Conservation (phyloP, 2,113 vertebrate genomes). For the Hyaena hyaena region DNA sequence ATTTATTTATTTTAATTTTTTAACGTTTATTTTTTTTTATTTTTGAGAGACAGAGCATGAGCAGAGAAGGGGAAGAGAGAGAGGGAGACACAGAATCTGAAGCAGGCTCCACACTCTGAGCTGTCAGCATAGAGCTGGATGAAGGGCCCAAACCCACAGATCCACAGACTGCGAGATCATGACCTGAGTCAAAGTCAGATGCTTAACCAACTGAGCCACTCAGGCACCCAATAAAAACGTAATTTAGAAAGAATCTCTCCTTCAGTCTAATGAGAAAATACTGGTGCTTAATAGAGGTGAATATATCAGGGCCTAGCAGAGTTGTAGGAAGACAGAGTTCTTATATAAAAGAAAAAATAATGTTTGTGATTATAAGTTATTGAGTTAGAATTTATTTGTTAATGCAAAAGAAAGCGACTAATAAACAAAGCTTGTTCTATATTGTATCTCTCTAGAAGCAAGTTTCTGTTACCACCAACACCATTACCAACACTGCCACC, state of each 20-base stretch:
- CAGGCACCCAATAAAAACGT: not conserved
- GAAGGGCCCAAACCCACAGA: too few relatives aligned
- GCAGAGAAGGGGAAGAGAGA: too few relatives aligned
- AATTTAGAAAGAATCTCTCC: not conserved
- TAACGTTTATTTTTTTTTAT: too few relatives aligned
- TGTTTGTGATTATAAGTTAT: not conserved
- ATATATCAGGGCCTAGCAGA: not conserved
- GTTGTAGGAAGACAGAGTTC: not conserved
- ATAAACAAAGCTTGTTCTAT: not conserved
- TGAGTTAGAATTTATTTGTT: not conserved
- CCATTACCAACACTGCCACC: not conserved
- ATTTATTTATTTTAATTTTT: too few relatives aligned
- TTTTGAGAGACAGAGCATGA: too few relatives aligned
- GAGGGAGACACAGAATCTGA: too few relatives aligned
- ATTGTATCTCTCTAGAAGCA: not conserved
- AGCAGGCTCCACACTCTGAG: too few relatives aligned
- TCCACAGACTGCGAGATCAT: too few relatives aligned
- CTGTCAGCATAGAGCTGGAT: too few relatives aligned
- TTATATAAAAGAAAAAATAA: not conserved
- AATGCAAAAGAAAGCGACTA: not conserved
- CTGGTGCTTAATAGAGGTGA: not conserved
- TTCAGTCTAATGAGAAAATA: not conserved
- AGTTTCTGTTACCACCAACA: not conserved
- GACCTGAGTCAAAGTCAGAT: too few relatives aligned
- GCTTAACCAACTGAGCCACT: too few relatives aligned